Percentiles rank a stretch among this genome's conserved stretches.
Evolutionary conservation across 2,113 vertebrate species (phyloP).

Genomic region (Gopherus evgoodei): DNA sequence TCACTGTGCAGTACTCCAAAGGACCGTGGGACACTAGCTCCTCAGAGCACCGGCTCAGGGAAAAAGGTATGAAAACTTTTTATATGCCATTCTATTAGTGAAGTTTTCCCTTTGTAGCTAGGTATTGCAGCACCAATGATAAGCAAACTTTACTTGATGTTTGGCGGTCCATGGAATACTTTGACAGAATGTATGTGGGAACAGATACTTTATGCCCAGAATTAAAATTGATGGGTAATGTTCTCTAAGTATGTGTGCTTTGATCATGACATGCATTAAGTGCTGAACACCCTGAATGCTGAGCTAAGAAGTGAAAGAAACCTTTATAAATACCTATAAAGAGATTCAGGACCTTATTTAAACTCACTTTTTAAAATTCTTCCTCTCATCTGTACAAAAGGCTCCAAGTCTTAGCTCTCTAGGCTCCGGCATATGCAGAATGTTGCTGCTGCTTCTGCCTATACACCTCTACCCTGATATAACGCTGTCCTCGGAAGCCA

Average conservation of each 20-base stretch:
- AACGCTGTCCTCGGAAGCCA: too few relatives aligned
- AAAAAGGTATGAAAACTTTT: conserved; percentile 61
- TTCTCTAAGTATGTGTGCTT: not conserved
- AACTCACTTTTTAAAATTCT: not conserved
- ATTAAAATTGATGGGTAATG: not conserved
- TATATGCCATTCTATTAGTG: not conserved
- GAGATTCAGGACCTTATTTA: not conserved
- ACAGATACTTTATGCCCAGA: not conserved
- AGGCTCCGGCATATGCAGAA: not conserved
- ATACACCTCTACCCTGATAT: too few relatives aligned
- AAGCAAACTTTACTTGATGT: not conserved
- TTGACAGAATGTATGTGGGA: not conserved
- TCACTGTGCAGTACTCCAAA: conserved; percentile 62
- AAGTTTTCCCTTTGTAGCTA: not conserved
- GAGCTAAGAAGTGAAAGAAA: not conserved
- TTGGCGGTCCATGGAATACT: not conserved
- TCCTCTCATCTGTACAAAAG: not conserved
- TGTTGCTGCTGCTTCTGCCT: not conserved
- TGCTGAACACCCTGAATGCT: not conserved
- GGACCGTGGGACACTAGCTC: conserved; percentile 55
- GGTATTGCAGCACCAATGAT: not conserved
- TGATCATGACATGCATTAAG: not conserved
- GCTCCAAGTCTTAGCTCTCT: not conserved
- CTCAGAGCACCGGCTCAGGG: conserved; percentile 39
- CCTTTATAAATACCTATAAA: not conserved